Conservation (phyloP, 2,888 invertebrate genomes). For the Oligia fasciuncula region DNA sequence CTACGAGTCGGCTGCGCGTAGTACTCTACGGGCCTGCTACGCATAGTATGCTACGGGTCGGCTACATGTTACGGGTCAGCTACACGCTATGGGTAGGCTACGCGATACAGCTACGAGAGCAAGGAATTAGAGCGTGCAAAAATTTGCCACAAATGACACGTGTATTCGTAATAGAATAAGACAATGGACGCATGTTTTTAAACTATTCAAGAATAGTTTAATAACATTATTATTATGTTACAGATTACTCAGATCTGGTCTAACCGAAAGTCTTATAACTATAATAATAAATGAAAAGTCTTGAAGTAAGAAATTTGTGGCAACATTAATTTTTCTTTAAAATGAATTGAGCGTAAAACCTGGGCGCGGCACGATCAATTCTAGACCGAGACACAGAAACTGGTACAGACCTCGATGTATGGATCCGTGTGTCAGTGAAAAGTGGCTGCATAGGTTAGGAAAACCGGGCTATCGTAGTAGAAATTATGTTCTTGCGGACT, state of each 20-base stretch:
- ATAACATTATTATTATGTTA: constrained; percentile 16
- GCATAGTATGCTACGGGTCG: background rate
- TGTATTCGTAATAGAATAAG: constrained; percentile 9
- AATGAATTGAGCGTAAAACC: background rate
- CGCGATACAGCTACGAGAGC: background rate
- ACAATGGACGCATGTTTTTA: constrained; percentile 27
- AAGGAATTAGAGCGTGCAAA: background rate
- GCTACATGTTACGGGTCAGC: background rate
- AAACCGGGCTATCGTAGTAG: background rate
- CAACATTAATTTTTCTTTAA: background rate
- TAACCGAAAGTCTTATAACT: background rate
- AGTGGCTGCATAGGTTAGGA: constrained; percentile 12
- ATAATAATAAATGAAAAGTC: background rate
- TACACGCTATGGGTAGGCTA: background rate
- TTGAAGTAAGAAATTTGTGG: background rate
- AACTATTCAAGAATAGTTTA: constrained; percentile 4
- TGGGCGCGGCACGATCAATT: background rate
- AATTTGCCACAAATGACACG: background rate
- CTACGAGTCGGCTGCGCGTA: background rate
- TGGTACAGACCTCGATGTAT: background rate
- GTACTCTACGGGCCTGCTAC: background rate
- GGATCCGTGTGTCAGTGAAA: constrained; percentile 5
- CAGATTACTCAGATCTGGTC: background rate
- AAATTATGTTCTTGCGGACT: constrained; percentile 5
- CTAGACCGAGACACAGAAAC: constrained; percentile 19